Evolutionary conservation across 2,888 invertebrate species (phyloP), one percentile per base, ranked within the genome.

Genomic region (Siphlonurus alternatus): DNA sequence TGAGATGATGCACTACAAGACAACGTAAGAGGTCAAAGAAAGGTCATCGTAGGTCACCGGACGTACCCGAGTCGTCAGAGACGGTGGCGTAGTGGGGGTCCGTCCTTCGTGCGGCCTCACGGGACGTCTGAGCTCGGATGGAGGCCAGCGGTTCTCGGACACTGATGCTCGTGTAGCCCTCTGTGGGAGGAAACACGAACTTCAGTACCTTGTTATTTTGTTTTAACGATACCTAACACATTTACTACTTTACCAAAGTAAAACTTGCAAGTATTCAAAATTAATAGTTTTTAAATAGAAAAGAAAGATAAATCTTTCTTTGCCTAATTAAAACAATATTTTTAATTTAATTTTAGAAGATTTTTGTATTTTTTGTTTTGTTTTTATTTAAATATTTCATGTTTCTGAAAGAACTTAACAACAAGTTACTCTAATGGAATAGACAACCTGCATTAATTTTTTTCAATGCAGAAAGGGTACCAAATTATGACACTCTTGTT

Each of bases 121-220:
- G 59, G 24, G 53, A 53, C 0, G 85, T 84, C 74, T 84, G 83
- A 61, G 84, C 86, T 69, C 87, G 82, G 67, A 88, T 85, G 72
- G 85, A 85, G 2, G 91, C 89, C 66, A 93, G 77, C 1, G 93
- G 93, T 74, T 93, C 93, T 20, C 93, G 81, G 1, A 93, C 93
- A 68, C 91, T 93, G 69, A 93, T 93, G 72, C 92, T 92, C 0
- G 93, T 93, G 74, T 93, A 93, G 60, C 93, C 93, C 80, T 92
- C 91, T 90, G 76, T 25, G 79, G 76, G n/a, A n/a, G n/a, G n/a
- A n/a, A n/a, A n/a, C n/a, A n/a, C n/a, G n/a, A n/a, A 67, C n/a
- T n/a, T n/a, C n/a, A n/a, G n/a, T n/a, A n/a, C n/a, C n/a, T n/a
- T n/a, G n/a, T n/a, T n/a, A n/a, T n/a, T n/a, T n/a, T n/a, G n/a